Conservation (phyloP, 2,888 invertebrate genomes). For the Troides helena region DNA sequence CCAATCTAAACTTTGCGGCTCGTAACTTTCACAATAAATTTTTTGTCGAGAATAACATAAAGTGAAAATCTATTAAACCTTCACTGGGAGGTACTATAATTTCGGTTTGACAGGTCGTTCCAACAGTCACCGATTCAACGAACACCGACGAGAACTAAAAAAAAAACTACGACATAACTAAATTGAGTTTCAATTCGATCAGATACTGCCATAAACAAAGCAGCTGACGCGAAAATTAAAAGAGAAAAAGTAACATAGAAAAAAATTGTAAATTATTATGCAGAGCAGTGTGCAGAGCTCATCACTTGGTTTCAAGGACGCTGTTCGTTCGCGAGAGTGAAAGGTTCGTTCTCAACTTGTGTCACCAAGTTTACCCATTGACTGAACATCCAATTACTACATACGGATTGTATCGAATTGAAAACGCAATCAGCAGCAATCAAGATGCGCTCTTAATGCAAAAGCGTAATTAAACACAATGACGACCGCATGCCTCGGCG, state of each 20-base stretch:
- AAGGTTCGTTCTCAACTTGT: slow-evolving; percentile 26
- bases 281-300: slow-evolving; percentile 24
- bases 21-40: neutral
- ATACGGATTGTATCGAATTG: slow-evolving; percentile 25
- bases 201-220: slow-evolving; percentile 21
- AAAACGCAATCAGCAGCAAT: slow-evolving; percentile 27
- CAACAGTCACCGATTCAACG: slow-evolving; percentile 1
- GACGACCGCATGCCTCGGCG: slow-evolving; percentile 14
- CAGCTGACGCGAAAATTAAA: slow-evolving; percentile 19
- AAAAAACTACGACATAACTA: slow-evolving; percentile 15
- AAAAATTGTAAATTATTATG: slow-evolving; percentile 8
- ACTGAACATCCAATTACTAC: slow-evolving; percentile 24
- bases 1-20: neutral
- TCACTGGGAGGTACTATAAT: neutral
- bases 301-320: slow-evolving; percentile 33
- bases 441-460: slow-evolving; percentile 23
- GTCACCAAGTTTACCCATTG: slow-evolving; percentile 20
- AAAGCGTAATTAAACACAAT: slow-evolving; percentile 24
- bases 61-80: slow-evolving; percentile 1
- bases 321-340: slow-evolving; percentile 36
- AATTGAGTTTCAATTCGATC: slow-evolving; percentile 26
- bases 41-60: neutral
- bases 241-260: slow-evolving; percentile 10
- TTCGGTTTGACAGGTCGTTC: slow-evolving; percentile 12
- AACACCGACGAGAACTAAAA: slow-evolving; percentile 12